Conservation (phyloP, 2,888 invertebrate genomes). For the Sarcophaga variegata region DNA sequence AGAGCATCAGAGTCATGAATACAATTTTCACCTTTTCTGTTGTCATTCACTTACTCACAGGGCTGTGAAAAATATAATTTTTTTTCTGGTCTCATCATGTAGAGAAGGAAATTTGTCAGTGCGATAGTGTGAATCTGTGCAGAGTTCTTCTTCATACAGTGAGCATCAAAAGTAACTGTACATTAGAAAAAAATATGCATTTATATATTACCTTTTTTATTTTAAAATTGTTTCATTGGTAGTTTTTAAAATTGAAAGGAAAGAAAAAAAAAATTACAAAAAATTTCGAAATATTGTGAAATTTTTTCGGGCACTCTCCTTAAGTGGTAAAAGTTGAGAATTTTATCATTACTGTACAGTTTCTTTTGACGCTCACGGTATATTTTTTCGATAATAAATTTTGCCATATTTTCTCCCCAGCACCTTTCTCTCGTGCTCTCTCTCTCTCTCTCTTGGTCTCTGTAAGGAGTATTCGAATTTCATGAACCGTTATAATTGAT, state of each 20-base stretch:
- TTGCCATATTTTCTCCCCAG: slow-evolving; percentile 21
- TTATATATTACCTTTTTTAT: no score
- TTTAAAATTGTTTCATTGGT: no score
- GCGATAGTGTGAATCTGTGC: background rate
- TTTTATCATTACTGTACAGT: no score
- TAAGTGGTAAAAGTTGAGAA: no score
- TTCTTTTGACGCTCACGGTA: background rate
- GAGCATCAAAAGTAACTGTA: no score
- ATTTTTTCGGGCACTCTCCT: no score
- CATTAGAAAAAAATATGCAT: no score
- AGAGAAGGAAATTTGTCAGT: background rate
- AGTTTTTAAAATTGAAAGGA: no score
- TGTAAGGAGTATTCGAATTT: slow-evolving; percentile 74
- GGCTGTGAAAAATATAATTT: slow-evolving; percentile 42
- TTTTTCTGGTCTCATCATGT: background rate
- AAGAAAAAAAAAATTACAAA: no score
- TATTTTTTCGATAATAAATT: slow-evolving; percentile 4
- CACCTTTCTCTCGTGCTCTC: slow-evolving; percentile 29
- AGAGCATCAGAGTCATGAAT: slow-evolving; percentile 53
- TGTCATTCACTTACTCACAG: slow-evolving; percentile 36
- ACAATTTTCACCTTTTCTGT: slow-evolving; percentile 44
- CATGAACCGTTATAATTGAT: slow-evolving; percentile 82
- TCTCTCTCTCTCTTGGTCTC: no score
- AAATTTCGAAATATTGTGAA: no score
- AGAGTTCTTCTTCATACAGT: slow-evolving; percentile 20